Evolutionary conservation across 2,797 vertebrate genomes (phyloP).

Genomic region (Acomys russatus): DNA sequence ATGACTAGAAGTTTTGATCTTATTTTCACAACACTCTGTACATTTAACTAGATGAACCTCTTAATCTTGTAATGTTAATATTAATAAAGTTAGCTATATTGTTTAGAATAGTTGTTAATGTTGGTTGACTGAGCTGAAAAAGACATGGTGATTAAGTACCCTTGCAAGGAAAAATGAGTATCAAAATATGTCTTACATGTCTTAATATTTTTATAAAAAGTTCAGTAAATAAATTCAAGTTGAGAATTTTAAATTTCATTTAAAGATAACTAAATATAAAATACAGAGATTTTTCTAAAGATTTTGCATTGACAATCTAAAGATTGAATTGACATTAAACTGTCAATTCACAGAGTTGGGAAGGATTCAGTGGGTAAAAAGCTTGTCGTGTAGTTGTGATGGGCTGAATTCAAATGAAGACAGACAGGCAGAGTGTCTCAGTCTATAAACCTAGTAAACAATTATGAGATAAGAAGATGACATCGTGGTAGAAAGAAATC

Average conservation of each 20-base stretch:
- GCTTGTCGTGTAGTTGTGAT: neutral
- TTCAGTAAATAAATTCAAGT: neutral
- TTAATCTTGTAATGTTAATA: neutral
- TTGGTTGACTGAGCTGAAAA: neutral
- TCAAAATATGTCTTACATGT: neutral
- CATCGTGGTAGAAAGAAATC: neutral
- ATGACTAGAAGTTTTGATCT: neutral
- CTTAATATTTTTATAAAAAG: neutral
- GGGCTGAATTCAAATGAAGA: neutral
- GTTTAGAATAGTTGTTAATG: neutral
- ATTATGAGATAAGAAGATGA: neutral
- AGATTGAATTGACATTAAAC: neutral
- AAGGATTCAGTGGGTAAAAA: neutral
- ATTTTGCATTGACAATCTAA: neutral
- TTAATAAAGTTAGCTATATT: neutral
- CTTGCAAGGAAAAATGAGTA: too few species aligned
- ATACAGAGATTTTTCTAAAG: neutral
- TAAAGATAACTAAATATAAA: neutral
- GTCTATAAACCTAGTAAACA: neutral
- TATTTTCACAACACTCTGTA: neutral
- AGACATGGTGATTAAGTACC: neutral
- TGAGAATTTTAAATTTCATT: neutral
- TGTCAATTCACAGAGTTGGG: rapidly evolving
- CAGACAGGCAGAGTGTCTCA: neutral
- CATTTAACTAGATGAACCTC: neutral